phyloP scores from a whole-genome alignment of 2,888 invertebrate genomes.

The Troides helena region DNA sequence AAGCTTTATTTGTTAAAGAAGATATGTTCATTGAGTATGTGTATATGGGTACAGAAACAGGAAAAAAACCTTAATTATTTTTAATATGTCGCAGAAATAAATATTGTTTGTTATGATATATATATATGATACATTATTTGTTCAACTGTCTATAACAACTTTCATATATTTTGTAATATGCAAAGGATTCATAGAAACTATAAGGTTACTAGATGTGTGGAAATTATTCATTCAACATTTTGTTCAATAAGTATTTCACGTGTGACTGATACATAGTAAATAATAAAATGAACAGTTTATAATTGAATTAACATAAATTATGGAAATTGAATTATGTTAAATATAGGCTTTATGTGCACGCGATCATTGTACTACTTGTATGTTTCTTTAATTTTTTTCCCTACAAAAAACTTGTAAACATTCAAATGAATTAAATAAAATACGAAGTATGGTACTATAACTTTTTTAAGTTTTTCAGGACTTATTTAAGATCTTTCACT shows the following conservation, averaged over 20 bases:
- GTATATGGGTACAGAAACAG: too few species aligned
- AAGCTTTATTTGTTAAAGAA: too few species aligned
- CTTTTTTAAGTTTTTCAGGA: too few species aligned
- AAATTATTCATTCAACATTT: background rate
- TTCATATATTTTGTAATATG: background rate
- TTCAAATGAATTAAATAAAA: background rate
- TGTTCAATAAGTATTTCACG: background rate
- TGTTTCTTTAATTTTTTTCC: background rate
- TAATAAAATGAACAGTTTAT: background rate
- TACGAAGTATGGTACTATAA: too few species aligned
- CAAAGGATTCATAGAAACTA: background rate
- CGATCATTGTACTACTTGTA: background rate
- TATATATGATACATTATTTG: too few species aligned
- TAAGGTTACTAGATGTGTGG: background rate
- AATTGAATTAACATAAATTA: conserved; percentile 34
- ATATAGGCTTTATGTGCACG: background rate
- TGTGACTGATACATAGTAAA: background rate
- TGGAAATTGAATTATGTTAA: background rate
- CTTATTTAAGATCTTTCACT: too few species aligned
- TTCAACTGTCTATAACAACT: too few species aligned
- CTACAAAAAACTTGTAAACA: background rate
- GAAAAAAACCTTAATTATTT: too few species aligned
- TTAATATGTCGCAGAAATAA: too few species aligned
- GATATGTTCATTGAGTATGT: too few species aligned
- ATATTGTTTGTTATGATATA: too few species aligned